Percentiles rank a stretch among this genome's conserved stretches.
Conservation (phyloP, 2,797 vertebrate species). For the Enteromius trimaculatus region DNA sequence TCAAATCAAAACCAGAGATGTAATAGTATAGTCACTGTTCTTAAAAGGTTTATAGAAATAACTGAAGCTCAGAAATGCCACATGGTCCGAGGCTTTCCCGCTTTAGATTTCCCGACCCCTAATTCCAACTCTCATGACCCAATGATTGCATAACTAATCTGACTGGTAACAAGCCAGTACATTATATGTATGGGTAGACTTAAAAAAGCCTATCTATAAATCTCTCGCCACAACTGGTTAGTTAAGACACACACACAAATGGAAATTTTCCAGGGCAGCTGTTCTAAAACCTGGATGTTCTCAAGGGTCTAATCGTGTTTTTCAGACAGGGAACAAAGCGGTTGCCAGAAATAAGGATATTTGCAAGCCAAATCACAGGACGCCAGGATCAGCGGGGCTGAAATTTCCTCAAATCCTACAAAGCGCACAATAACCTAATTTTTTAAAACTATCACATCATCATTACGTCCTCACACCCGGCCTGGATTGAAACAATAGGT, state of each 20-base stretch:
- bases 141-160: conserved; percentile 33
- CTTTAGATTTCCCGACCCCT: conserved; percentile 22
- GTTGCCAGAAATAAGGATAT: conserved; percentile 33
- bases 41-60: background rate
- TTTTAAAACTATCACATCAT: background rate
- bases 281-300: conserved; percentile 21
- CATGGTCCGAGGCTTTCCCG: conserved; percentile 1
- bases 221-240: conserved; percentile 5
- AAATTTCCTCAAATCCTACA: conserved; percentile 29
- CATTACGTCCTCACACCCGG: conserved; percentile 17
- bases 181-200: conserved; percentile 19
- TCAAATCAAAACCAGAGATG: background rate
- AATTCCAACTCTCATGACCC: conserved; percentile 34
- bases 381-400: background rate
- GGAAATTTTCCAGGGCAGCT: background rate
- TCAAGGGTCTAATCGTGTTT: conserved; percentile 13
- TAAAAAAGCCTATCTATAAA: conserved; percentile 17
- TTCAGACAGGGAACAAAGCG: background rate
- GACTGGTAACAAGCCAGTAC: background rate
- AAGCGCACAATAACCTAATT: background rate
- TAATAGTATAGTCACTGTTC: background rate
- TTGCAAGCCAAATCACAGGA: conserved; percentile 37
- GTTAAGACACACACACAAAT: background rate
- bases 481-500: conserved; percentile 40
- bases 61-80: background rate